phyloP scores from a whole-genome alignment of 2,113 vertebrate species.

The Miniopterus natalensis region DNA sequence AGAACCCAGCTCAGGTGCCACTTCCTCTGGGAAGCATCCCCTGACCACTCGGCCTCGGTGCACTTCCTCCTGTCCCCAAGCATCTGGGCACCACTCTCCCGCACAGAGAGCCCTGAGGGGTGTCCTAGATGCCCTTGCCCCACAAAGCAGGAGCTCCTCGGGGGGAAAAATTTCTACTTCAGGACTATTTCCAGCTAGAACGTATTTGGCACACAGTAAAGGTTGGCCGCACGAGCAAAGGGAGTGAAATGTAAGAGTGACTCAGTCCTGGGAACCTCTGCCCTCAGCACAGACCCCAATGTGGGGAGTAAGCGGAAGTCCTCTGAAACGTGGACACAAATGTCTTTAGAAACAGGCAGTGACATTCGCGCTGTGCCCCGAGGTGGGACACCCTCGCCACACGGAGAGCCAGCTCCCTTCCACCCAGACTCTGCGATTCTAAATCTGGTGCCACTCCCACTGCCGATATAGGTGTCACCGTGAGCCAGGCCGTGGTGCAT shows the following conservation, averaged over 20 bases:
- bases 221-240: background rate
- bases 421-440: background rate
- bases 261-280: background rate
- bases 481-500: background rate
- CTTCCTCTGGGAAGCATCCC: background rate
- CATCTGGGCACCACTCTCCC: background rate
- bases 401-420: background rate
- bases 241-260: background rate
- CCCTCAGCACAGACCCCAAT: background rate
- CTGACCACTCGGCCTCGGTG: background rate
- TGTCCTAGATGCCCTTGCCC: background rate
- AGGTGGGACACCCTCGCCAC: fast-evolving
- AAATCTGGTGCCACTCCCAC: background rate
- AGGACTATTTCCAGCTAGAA: background rate
- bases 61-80: background rate
- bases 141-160: background rate
- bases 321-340: background rate
- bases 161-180: background rate
- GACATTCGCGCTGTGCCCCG: background rate
- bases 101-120: background rate
- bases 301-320: background rate
- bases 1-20: background rate
- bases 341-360: background rate
- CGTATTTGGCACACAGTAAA: background rate
- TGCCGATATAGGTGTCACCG: background rate